Conservation (phyloP, 1,140 invertebrate species). For the Hydropsyche tenuis region DNA sequence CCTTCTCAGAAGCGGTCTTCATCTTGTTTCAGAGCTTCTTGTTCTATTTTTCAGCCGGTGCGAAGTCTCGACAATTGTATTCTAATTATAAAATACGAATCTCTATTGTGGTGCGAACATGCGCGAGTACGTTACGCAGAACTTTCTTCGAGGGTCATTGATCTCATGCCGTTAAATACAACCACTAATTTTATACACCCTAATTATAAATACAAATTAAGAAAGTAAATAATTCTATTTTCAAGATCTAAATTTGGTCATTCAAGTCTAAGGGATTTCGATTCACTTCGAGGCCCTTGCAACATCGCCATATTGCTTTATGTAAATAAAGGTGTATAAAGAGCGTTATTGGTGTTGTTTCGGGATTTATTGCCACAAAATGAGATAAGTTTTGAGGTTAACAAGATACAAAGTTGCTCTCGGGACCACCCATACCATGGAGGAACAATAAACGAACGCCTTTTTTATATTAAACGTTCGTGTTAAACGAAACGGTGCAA, state of each 20-base stretch:
- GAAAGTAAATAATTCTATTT: too few relatives aligned
- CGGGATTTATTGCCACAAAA: slow-evolving; percentile 36
- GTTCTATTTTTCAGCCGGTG: neutral
- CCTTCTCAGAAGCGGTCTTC: neutral
- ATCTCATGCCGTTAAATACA: too few relatives aligned
- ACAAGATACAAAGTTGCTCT: slow-evolving; percentile 30
- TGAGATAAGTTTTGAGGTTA: slow-evolving; percentile 38
- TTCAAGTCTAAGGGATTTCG: too few relatives aligned
- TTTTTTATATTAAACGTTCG: too few relatives aligned
- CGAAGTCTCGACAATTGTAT: neutral
- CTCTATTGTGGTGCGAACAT: neutral
- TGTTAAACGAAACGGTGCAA: too few relatives aligned
- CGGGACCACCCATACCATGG: slow-evolving; percentile 31
- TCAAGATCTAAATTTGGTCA: too few relatives aligned
- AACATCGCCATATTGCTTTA: slow-evolving; percentile 23
- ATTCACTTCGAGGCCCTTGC: neutral
- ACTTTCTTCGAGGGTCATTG: too few relatives aligned
- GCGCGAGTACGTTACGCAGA: too few relatives aligned
- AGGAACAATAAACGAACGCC: slow-evolving; percentile 5
- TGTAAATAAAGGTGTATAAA: slow-evolving; percentile 38
- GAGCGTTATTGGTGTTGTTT: slow-evolving; percentile 34
- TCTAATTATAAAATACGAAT: slow-evolving; percentile 13
- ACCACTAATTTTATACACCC: too few relatives aligned
- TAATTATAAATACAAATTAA: too few relatives aligned
- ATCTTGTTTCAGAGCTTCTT: too few relatives aligned